Conservation (phyloP, 2,113 vertebrate species). For the Cyprinodon brontotheroides region DNA sequence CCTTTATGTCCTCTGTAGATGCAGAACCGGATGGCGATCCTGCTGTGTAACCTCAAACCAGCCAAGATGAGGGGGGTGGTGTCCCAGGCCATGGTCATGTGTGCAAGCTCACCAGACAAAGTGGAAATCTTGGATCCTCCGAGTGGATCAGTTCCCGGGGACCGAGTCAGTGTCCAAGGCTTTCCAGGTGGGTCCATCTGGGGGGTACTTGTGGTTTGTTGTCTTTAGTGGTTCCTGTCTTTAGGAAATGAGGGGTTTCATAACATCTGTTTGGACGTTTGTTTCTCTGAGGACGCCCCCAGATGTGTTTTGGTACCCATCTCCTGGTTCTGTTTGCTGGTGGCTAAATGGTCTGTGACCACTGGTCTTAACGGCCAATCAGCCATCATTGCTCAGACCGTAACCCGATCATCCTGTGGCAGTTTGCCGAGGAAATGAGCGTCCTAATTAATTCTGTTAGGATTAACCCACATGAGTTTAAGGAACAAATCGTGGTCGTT, state of each 20-base stretch:
- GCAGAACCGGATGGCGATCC: conserved; percentile 92
- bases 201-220: conserved; percentile 2
- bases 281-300: conserved; percentile 26
- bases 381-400: conserved; percentile 9
- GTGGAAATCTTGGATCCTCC: conserved; percentile 93
- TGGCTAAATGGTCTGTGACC: conserved; percentile 59
- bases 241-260: conserved; percentile 29
- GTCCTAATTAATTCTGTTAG: conserved; percentile 5
- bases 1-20: conserved; percentile 79
- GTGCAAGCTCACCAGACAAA: conserved; percentile 90
- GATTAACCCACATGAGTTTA: conserved; percentile 2
- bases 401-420: conserved; percentile 15
- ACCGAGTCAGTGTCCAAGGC: conserved; percentile 86
- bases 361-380: conserved; percentile 47
- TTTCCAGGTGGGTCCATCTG: conserved; percentile 83
- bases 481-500: background rate
- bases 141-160: conserved; percentile 84
- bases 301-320: conserved; percentile 17
- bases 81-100: conserved; percentile 95
- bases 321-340: conserved; percentile 33
- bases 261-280: conserved; percentile 3
- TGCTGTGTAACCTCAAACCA: conserved; percentile 94
- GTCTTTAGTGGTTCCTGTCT: conserved; percentile 2
- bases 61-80: conserved; percentile 90
- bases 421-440: conserved; percentile 16